Evolutionary conservation across 2,888 invertebrate species (phyloP).

Genomic region (Brachycybe producta): DNA sequence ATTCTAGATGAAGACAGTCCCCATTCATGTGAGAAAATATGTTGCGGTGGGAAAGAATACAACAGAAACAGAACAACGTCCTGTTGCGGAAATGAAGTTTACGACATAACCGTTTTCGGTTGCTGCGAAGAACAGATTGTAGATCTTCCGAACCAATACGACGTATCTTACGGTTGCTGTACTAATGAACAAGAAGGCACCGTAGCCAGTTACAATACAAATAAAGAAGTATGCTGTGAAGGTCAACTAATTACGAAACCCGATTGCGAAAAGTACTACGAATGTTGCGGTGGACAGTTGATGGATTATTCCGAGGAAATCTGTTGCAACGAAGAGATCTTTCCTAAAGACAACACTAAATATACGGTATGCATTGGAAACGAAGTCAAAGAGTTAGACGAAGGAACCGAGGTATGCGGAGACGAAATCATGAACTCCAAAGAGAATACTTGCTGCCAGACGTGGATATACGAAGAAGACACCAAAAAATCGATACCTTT

Average conservation of each 20-base stretch:
- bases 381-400: not conserved
- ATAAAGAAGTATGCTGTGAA: constrained; percentile 5
- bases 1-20: too few species aligned
- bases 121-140: too few species aligned
- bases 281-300: not conserved
- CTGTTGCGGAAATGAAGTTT: not conserved
- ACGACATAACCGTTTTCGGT: too few species aligned
- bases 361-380: not conserved
- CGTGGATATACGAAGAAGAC: too few species aligned
- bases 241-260: not conserved
- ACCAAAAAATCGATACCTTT: not conserved
- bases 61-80: not conserved
- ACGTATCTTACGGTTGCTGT: not conserved
- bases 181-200: not conserved
- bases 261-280: not conserved
- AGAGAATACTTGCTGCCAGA: too few species aligned
- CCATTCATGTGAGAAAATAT: too few species aligned
- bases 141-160: not conserved
- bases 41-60: not conserved
- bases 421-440: too few species aligned
- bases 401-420: not conserved
- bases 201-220: not conserved
- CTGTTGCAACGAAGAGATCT: not conserved
- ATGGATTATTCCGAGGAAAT: not conserved
- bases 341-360: not conserved